These are phyloP conservation scores for Phoxinus phoxinus DNA, from an alignment of 2,113 vertebrate species.

Conservation along the genomic window DNA sequence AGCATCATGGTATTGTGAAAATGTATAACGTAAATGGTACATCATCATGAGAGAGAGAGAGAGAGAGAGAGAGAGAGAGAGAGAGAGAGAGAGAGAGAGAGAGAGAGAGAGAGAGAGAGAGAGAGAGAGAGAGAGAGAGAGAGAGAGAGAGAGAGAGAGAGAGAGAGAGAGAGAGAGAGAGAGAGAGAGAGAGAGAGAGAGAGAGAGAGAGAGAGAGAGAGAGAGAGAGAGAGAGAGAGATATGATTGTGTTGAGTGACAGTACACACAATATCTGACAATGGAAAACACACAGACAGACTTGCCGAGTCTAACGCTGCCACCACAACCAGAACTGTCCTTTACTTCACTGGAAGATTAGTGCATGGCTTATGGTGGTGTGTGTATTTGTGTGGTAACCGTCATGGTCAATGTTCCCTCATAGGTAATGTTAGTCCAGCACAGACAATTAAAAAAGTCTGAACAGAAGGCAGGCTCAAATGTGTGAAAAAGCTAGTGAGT, in stretches of 20 bases:
- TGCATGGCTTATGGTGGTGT: constrained; percentile 10
- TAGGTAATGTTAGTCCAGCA: background rate
- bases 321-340: background rate
- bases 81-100: too few species aligned
- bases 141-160: too few species aligned
- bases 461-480: background rate
- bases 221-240: too few species aligned
- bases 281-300: constrained; percentile 6
- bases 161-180: too few species aligned
- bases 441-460: background rate
- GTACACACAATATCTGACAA: constrained; percentile 1
- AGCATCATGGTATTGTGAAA: background rate
- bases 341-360: background rate
- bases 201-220: too few species aligned
- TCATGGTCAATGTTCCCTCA: constrained; percentile 21
- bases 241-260: constrained; percentile 26
- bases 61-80: too few species aligned
- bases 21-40: background rate
- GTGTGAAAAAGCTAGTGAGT: background rate
- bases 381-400: background rate
- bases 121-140: background rate
- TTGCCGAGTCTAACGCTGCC: background rate
- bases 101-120: background rate
- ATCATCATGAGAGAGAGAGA: background rate
- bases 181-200: too few species aligned